These are phyloP conservation scores for Rhipidura dahli DNA, from an alignment of 2,113 vertebrate genomes.

Conservation along the genomic window DNA sequence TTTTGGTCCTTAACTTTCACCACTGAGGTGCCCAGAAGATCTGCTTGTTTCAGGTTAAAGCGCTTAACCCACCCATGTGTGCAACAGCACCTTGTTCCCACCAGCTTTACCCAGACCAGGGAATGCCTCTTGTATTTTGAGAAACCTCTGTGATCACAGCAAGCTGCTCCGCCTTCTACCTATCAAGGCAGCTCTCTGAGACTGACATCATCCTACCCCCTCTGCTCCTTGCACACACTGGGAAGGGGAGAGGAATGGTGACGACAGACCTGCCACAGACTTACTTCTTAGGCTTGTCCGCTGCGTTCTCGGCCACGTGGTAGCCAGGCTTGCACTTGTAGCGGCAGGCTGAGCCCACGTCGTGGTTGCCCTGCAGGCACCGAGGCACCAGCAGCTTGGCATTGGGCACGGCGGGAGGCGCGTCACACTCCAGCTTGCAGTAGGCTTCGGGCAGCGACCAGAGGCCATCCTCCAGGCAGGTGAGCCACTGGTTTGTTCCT, in stretches of 20 bases:
- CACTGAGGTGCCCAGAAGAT: neutral
- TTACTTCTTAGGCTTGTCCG: conserved; percentile 78
- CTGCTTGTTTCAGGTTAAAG: neutral
- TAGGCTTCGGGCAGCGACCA: conserved; percentile 96
- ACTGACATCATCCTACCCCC: neutral
- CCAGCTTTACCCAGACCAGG: neutral
- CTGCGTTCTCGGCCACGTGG: conserved; percentile 70
- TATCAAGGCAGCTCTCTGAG: neutral
- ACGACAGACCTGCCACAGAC: neutral
- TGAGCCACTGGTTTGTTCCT: conserved; percentile 88
- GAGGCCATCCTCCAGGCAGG: conserved; percentile 89
- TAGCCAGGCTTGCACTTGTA: conserved; percentile 92
- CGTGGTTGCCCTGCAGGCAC: conserved; percentile 81
- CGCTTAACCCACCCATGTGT: accelerated
- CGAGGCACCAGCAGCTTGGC: conserved; percentile 79
- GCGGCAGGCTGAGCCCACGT: conserved; percentile 85
- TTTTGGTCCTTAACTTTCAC: neutral
- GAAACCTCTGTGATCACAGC: neutral
- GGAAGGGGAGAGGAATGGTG: neutral
- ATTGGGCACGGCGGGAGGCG: conserved; percentile 67
- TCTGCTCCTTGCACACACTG: accelerated
- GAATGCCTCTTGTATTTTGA: neutral
- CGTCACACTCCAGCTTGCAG: conserved; percentile 90
- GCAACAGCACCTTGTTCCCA: neutral
- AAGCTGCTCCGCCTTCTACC: neutral